A percentile compares a stretch with the other conserved stretches of the same genome.
phyloP scores from a whole-genome alignment of 2,888 invertebrate species.

The Hipparchia semele region DNA sequence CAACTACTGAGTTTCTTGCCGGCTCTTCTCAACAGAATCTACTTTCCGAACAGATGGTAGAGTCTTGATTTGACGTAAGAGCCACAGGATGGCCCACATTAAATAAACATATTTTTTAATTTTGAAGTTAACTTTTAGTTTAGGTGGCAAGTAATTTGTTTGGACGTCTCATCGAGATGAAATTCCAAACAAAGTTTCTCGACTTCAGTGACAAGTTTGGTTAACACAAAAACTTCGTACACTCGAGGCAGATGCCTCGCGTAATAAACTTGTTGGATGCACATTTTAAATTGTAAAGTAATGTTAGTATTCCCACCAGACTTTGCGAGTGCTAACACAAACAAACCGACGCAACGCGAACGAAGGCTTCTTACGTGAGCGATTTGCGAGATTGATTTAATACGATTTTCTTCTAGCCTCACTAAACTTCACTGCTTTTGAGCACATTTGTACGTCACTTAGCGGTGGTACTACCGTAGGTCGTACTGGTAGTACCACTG shows the following conservation, averaged over 20 bases:
- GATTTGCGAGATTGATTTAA: constrained; percentile 14
- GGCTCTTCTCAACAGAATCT: too few relatives aligned
- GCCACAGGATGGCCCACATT: too few relatives aligned
- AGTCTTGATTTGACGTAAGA: too few relatives aligned
- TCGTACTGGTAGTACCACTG: too few relatives aligned
- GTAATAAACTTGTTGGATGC: not conserved
- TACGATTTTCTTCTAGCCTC: not conserved
- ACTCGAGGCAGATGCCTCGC: not conserved
- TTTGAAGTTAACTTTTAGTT: not conserved
- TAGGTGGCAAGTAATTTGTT: not conserved
- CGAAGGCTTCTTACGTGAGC: constrained; percentile 18
- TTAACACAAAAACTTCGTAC: not conserved
- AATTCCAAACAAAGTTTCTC: too few relatives aligned
- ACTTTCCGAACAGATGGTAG: too few relatives aligned
- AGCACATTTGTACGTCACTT: not conserved
- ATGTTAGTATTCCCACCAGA: constrained; percentile 9
- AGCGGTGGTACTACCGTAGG: not conserved
- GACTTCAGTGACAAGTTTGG: too few relatives aligned
- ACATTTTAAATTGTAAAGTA: constrained; percentile 13
- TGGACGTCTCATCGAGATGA: not conserved
- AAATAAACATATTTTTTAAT: not conserved
- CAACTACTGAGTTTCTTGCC: too few relatives aligned
- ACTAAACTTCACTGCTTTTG: not conserved
- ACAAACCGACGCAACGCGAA: constrained; percentile 7
- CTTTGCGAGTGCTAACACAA: constrained; percentile 14